These are phyloP conservation scores for Hypena proboscidalis DNA, from an alignment of 2,888 invertebrate species.

Conservation along the genomic window DNA sequence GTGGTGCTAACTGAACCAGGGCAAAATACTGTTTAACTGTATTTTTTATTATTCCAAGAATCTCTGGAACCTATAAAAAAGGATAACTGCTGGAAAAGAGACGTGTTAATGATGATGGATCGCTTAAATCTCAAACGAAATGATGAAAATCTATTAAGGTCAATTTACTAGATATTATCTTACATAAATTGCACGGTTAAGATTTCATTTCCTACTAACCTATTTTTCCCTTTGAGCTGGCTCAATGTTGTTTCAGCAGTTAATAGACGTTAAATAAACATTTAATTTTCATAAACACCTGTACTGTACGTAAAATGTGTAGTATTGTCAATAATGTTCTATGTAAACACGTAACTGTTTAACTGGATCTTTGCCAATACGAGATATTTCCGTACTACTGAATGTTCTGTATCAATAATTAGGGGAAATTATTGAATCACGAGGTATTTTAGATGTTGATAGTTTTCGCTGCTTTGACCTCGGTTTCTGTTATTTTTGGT, in stretches of 20 bases:
- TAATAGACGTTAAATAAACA: too few relatives aligned
- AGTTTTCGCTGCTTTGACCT: background rate
- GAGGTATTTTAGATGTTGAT: constrained; percentile 17
- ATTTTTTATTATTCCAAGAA: too few relatives aligned
- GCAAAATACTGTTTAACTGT: too few relatives aligned
- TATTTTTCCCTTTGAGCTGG: too few relatives aligned
- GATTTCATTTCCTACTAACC: too few relatives aligned
- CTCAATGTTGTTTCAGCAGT: too few relatives aligned
- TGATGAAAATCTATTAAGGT: background rate
- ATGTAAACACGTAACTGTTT: constrained; percentile 26
- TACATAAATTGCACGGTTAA: too few relatives aligned
- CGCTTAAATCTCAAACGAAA: background rate
- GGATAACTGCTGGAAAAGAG: too few relatives aligned
- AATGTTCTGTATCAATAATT: constrained; percentile 34
- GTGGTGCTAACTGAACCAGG: too few relatives aligned
- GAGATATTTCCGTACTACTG: constrained; percentile 39
- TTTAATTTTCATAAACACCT: constrained; percentile 28
- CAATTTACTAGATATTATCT: too few relatives aligned
- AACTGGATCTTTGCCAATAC: constrained; percentile 34
- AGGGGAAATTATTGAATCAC: constrained; percentile 19
- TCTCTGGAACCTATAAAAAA: too few relatives aligned
- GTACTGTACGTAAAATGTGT: constrained; percentile 21
- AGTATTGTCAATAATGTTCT: constrained; percentile 33
- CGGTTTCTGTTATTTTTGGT: constrained; percentile 1
- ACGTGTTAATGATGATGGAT: background rate